Percentiles rank a stretch among this genome's conserved stretches.
These are phyloP conservation scores for Enteromius radiatus DNA, from an alignment of 2,797 vertebrate genomes.

Conservation along the genomic window DNA sequence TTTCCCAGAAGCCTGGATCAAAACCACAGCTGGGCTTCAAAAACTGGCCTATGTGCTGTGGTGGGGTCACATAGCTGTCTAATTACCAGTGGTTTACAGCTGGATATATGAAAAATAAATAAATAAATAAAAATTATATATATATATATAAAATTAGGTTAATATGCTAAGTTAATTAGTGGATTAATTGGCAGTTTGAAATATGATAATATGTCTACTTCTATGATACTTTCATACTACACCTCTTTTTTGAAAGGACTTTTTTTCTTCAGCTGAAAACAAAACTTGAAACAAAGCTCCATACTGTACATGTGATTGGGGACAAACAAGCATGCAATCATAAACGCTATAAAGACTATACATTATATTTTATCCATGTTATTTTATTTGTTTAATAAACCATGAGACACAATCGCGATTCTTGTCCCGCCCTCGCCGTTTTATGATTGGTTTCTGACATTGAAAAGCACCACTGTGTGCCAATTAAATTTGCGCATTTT, in stretches of 20 bases:
- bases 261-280: background rate
- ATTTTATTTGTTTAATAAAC: background rate
- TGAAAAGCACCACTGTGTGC: background rate
- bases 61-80: conserved; percentile 8
- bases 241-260: background rate
- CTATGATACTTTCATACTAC: background rate
- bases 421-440: background rate
- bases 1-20: conserved; percentile 15
- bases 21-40: conserved; percentile 20
- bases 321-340: background rate
- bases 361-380: no score
- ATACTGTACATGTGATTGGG: no score
- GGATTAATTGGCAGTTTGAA: background rate
- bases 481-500: background rate
- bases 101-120: no score
- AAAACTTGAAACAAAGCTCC: background rate
- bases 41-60: background rate
- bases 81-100: conserved; percentile 11
- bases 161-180: background rate
- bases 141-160: background rate
- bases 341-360: background rate
- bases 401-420: background rate
- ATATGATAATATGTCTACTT: background rate
- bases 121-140: no score
- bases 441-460: background rate